Evolutionary conservation across 2,113 vertebrate genomes (phyloP).

Genomic region (Ictalurus furcatus): DNA sequence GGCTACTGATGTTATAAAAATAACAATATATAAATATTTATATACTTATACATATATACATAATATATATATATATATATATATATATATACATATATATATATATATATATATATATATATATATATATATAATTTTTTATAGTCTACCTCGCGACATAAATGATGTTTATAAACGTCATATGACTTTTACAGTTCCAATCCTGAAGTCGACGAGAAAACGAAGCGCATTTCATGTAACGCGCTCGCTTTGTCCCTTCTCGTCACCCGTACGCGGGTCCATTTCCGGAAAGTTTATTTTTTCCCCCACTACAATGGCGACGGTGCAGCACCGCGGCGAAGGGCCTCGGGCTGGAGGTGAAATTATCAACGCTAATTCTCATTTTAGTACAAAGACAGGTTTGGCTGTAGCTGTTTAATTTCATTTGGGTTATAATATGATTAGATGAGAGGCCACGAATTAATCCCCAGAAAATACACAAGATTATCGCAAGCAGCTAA

Average conservation of each 20-base stretch:
- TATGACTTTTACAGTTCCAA: neutral
- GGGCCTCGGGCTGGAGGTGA: constrained; percentile 48
- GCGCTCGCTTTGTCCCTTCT: neutral
- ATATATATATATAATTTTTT: too few species aligned
- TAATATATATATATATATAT: too few species aligned
- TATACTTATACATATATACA: too few species aligned
- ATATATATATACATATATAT: too few species aligned
- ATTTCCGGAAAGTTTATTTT: neutral
- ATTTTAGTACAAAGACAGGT: neutral
- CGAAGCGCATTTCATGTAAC: neutral
- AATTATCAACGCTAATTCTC: constrained; percentile 29
- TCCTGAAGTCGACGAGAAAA: neutral
- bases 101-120: too few species aligned
- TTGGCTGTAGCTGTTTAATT: neutral
- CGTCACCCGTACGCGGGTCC: neutral
- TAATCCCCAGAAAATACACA: neutral
- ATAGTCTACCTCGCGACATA: neutral
- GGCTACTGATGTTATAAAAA: neutral
- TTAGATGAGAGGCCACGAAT: neutral
- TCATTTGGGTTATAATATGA: neutral
- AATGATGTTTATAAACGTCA: neutral
- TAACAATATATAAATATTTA: neutral
- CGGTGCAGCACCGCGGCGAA: constrained; percentile 38
- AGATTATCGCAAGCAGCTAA: neutral
- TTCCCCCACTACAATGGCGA: constrained; percentile 30